Conservation (phyloP, 2,888 invertebrate genomes). For the Dugesia japonica region DNA sequence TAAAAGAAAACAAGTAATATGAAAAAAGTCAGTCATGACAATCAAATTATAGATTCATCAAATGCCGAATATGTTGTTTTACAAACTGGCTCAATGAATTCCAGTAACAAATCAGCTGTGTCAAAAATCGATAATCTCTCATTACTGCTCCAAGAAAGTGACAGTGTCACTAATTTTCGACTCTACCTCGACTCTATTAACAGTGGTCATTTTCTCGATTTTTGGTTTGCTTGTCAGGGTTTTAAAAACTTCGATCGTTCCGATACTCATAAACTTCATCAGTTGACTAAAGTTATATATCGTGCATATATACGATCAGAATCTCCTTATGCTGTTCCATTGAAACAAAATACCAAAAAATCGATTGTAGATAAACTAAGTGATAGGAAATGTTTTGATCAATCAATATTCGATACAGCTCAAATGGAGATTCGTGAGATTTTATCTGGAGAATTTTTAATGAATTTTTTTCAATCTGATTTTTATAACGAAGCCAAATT, state of each 20-base stretch:
- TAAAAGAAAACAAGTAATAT: not conserved
- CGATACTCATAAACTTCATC: constrained; percentile 49
- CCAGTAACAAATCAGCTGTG: not conserved
- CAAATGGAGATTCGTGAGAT: constrained; percentile 62
- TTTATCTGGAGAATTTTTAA: not conserved
- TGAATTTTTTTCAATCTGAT: not conserved
- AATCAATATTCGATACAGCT: constrained; percentile 68
- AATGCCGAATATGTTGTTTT: not conserved
- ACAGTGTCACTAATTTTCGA: constrained; percentile 72
- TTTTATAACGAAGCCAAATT: not conserved
- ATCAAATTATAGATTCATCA: not conserved
- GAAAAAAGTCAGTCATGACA: not conserved
- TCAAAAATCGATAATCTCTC: not conserved
- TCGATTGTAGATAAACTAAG: constrained; percentile 61
- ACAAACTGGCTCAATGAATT: not conserved
- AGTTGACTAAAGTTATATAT: constrained; percentile 59
- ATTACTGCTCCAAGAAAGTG: constrained; percentile 64
- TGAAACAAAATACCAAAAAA: constrained; percentile 64
- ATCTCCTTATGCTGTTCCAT: constrained; percentile 54
- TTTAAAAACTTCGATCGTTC: constrained; percentile 51
- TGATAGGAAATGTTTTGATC: constrained; percentile 53
- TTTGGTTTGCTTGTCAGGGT: constrained; percentile 64
- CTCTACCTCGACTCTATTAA: constrained; percentile 46
- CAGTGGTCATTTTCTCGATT: constrained; percentile 47
- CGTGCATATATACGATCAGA: constrained; percentile 53